These are phyloP conservation scores for Belonocnema kinseyi DNA, from an alignment of 1,140 invertebrate species.

Conservation along the genomic window DNA sequence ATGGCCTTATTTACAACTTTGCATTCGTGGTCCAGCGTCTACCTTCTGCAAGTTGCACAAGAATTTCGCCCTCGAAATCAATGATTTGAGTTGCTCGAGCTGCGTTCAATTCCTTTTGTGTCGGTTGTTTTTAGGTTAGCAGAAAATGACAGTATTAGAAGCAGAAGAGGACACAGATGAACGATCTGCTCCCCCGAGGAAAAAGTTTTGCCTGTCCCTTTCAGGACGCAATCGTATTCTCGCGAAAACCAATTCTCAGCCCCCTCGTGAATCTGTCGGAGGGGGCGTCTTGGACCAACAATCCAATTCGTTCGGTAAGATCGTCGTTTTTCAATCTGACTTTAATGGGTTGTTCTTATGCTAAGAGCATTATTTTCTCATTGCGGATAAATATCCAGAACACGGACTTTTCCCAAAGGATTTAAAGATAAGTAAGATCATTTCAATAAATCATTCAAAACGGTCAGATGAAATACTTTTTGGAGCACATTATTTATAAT, in stretches of 20 bases:
- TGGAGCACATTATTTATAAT: too few relatives aligned
- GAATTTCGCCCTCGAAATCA: constrained; percentile 1
- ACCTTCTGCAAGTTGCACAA: neutral
- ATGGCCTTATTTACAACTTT: neutral
- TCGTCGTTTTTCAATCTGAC: constrained; percentile 16
- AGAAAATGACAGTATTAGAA: constrained; percentile 77
- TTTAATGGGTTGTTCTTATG: neutral
- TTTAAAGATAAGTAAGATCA: too few relatives aligned
- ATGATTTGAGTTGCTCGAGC: constrained; percentile 3
- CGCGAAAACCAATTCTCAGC: constrained; percentile 59
- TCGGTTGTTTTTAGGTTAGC: constrained; percentile 64
- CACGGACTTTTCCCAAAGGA: too few relatives aligned
- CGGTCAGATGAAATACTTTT: too few relatives aligned
- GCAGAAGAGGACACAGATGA: constrained; percentile 74
- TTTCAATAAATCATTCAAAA: too few relatives aligned
- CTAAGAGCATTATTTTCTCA: neutral
- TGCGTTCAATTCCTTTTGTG: constrained; percentile 14
- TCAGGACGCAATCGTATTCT: constrained; percentile 63
- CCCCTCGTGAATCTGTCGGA: constrained; percentile 57
- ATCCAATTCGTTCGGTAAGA: constrained; percentile 55
- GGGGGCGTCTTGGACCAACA: constrained; percentile 59
- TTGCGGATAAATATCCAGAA: neutral
- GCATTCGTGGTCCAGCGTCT: too few relatives aligned
- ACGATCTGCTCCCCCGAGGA: constrained; percentile 71
- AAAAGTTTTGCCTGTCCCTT: constrained; percentile 72